A percentile compares a stretch with the other conserved stretches of the same genome.
Evolutionary conservation across 1,140 invertebrate genomes (phyloP).

Genomic region (Trichomalopsis sarcophagae): DNA sequence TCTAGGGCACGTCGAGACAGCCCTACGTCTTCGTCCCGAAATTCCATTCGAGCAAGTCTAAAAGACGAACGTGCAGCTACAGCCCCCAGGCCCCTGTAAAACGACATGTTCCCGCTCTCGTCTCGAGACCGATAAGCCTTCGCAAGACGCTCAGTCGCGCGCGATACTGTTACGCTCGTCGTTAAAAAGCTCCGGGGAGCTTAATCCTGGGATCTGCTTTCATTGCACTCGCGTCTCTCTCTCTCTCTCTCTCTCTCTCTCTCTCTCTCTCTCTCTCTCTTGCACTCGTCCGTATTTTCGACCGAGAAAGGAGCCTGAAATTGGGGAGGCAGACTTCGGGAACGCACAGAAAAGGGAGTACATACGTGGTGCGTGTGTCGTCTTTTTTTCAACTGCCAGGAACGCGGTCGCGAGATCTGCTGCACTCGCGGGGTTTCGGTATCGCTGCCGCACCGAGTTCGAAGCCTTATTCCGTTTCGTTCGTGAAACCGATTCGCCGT

Average conservation of each 20-base stretch:
- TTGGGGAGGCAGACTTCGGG: not conserved
- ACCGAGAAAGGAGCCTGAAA: not conserved
- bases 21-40: not conserved
- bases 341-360: not conserved
- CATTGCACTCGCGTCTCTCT: constrained; percentile 24
- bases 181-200: constrained; percentile 54
- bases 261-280: not conserved
- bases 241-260: not conserved
- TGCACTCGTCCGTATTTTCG: not conserved
- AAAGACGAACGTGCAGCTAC: not conserved
- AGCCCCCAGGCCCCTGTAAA: not conserved
- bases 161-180: constrained; percentile 26
- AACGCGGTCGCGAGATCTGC: not conserved
- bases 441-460: constrained; percentile 54
- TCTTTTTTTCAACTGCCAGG: not conserved
- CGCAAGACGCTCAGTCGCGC: constrained; percentile 27
- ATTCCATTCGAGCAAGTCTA: not conserved
- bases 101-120: not conserved
- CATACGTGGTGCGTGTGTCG: not conserved
- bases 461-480: constrained; percentile 61
- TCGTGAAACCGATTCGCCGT: constrained; percentile 53
- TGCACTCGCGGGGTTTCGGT: constrained; percentile 56
- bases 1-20: not conserved
- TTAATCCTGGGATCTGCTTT: constrained; percentile 61
- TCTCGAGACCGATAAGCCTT: constrained; percentile 16